Percentiles rank a stretch among this genome's conserved stretches.
Conservation (phyloP, 2,888 invertebrate species). For the Coremacera marginata region DNA sequence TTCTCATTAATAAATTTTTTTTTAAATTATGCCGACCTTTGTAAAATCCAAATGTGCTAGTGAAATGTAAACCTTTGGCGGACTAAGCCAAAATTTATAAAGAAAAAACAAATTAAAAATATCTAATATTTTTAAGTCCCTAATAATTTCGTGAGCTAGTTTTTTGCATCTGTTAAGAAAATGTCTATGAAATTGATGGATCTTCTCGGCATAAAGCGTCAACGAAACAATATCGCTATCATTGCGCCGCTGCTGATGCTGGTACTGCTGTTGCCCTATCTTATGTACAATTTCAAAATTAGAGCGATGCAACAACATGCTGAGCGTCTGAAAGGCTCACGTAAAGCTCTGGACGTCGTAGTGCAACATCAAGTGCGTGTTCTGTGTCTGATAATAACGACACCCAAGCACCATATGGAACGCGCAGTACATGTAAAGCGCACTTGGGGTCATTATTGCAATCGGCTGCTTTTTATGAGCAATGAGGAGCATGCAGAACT, state of each 20-base stretch:
- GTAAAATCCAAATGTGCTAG: too few relatives aligned
- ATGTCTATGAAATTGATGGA: not conserved
- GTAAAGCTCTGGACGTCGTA: not conserved
- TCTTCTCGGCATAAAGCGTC: not conserved
- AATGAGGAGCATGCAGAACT: constrained; percentile 77
- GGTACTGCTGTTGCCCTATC: not conserved
- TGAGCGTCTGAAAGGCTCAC: not conserved
- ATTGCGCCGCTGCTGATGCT: not conserved
- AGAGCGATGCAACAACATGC: not conserved
- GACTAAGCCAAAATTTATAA: too few relatives aligned
- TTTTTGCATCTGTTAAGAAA: too few relatives aligned
- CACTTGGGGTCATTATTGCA: constrained; percentile 93
- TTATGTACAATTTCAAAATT: not conserved
- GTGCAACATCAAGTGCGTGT: constrained; percentile 82
- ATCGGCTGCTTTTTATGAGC: constrained; percentile 86
- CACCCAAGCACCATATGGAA: constrained; percentile 84
- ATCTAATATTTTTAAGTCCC: too few relatives aligned
- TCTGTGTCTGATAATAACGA: constrained; percentile 95
- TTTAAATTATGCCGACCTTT: too few relatives aligned
- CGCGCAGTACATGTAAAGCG: constrained; percentile 91
- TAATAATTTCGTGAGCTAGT: too few relatives aligned
- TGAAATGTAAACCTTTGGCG: too few relatives aligned
- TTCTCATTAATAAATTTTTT: too few relatives aligned
- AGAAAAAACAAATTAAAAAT: too few relatives aligned
- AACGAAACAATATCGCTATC: not conserved